Evolutionary conservation across 2,888 invertebrate species (phyloP).

Genomic region (Troides oblongomaculatus): DNA sequence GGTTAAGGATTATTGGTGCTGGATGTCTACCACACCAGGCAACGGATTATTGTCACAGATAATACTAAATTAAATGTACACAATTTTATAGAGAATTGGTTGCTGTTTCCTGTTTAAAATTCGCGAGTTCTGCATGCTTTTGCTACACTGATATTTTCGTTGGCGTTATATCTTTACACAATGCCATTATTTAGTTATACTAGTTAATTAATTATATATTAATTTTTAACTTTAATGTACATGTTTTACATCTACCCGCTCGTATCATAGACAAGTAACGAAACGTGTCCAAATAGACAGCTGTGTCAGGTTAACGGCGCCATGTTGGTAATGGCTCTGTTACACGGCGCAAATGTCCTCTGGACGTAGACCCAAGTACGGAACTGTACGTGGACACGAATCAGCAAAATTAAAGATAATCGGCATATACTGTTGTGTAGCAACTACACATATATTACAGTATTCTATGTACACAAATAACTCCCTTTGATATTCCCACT

Average conservation of each 20-base stretch:
- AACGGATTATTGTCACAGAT: conserved; percentile 14
- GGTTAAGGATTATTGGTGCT: background rate
- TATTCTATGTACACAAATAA: no score
- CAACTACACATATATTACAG: no score
- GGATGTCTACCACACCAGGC: background rate
- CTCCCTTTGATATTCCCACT: no score
- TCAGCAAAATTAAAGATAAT: no score
- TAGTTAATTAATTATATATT: background rate
- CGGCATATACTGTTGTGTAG: no score
- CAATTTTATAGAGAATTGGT: conserved; percentile 9
- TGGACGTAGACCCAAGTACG: no score
- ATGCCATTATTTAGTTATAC: background rate
- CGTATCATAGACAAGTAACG: background rate
- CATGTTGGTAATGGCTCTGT: no score
- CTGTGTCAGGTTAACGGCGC: conserved; percentile 10
- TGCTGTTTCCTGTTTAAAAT: conserved; percentile 6
- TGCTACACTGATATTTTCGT: background rate
- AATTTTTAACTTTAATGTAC: conserved; percentile 3
- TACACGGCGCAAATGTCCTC: no score
- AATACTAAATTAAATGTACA: conserved; percentile 26
- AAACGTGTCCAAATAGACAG: conserved; percentile 7
- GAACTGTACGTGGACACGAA: no score
- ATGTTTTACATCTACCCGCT: background rate
- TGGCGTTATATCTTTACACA: conserved; percentile 34
- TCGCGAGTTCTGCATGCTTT: conserved; percentile 15